Base-by-base conservation (phyloP, 2,888 invertebrate species). In the Lordiphosa fenestrarum region DNA sequence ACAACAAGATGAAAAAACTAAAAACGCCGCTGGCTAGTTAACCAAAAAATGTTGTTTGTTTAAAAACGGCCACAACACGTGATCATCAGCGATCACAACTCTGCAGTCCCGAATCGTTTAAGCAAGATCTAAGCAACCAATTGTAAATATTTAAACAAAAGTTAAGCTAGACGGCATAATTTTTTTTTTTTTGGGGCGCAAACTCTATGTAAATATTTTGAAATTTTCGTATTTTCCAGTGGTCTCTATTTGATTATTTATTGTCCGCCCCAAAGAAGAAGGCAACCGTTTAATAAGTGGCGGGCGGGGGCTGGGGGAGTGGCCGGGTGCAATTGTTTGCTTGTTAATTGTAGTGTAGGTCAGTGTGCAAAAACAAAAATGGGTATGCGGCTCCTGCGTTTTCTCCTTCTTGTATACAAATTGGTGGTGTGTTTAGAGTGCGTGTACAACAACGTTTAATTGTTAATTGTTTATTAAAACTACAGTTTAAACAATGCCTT, bases 301-400 rank as follows among this genome's bases (percentile, higher is more conserved):
- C 9, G 1, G 3, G 33, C 40, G 42, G 33, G 52, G 48, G 73
- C 2, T 1, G n/a, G n/a, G n/a, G 46, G 42, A 44, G 35, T 42
- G n/a, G 36, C 53, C 41, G 53, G 70, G 64, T 84, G 77, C 84
- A 77, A 84, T 73, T 84, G 81, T 84, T 80, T 80, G 84, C 64
- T 63, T 69, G 70, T 60, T 54, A 62, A 86, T 87, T 87, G 87
- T 78, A 86, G 77, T 86, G 77, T 87, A 87, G 87, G 87, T 87
- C 87, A 87, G 87, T 87, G 86, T 86, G 85, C 84, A 82, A 87
- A 86, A 77, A 73, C 76, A 84, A 73, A 75, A 69, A 56, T 50
- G 50, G 44, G 15, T 49, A 56, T 40, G 67, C 56, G 51, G 59
- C 58, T 66, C 56, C 53, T 56, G 5, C 23, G 23, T 55, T 52